Evolutionary conservation across 2,888 invertebrate species (phyloP), one percentile per base, ranked within the genome.

Genomic region (Campoplex capitator): DNA sequence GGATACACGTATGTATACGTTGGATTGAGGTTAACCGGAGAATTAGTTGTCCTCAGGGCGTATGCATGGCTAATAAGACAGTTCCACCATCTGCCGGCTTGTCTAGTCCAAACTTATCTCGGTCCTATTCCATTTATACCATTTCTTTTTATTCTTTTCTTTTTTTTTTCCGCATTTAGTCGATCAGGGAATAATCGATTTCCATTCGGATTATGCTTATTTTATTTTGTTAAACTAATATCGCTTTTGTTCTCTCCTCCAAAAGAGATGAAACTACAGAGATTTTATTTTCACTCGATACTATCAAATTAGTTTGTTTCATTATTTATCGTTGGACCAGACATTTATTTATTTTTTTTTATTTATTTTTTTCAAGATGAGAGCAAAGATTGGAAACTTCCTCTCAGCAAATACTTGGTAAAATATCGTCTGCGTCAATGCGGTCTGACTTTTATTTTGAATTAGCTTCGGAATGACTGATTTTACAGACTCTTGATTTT

Each of bases 41-140:
- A 91, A 91, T 93, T 91, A 91, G 90, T 92, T 93, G 91, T 91
- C 79, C 83, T 42, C 73, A 75, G 91, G 91, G 91, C 90, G 89
- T 92, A 92, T 92, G 93, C 92, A 93, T 94, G 91, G 91, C 91
- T 93, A 93, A 93, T 93, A 92, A 94, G 92, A 68, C 86, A 75
- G 81, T 71, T 70, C 56, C 54, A 74, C 73, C 90, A 90, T 89
- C 90, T 90, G 90, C 89, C 67, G 38, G 6, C 38, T 23, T 0
- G 89, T 88, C 88, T 86, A 78, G 79, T 82, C 83, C 68, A 75
- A 79, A 68, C 58, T 56, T 68, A 54, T 48, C 23, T 68, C 54
- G 32, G 56, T 78, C 74, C 68, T 78, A 83, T 83, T 73, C 78
- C 23, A 48, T 70, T 45, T 13, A 23, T 23, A 38, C 38, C 38